A percentile compares a stretch with the other conserved stretches of the same genome.
Evolutionary conservation across 1,140 invertebrate species (phyloP).

Genomic region (Cardiocondyla obscurior): DNA sequence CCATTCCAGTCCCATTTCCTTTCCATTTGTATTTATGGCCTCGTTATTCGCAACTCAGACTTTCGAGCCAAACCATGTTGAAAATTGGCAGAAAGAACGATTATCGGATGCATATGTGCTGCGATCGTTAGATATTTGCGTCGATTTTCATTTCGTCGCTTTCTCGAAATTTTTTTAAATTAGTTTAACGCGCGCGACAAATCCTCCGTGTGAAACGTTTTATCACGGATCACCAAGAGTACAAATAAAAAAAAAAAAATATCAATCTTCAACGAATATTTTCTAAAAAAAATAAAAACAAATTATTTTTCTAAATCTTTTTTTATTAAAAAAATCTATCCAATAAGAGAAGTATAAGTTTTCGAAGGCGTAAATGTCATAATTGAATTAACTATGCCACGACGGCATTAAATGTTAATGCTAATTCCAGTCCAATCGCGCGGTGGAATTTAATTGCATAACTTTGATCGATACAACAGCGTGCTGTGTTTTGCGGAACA

Average conservation of each 20-base stretch:
- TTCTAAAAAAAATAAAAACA: too few species aligned
- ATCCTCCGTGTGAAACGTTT: not conserved
- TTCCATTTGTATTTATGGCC: constrained; percentile 77
- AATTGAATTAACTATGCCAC: not conserved
- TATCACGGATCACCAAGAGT: not conserved
- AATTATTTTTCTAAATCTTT: too few species aligned
- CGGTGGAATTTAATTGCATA: constrained; percentile 51
- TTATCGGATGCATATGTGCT: constrained; percentile 7
- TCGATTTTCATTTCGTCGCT: not conserved
- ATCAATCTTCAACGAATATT: not conserved
- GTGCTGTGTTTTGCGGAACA: constrained; percentile 55
- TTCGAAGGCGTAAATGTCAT: not conserved
- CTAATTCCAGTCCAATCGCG: constrained; percentile 36
- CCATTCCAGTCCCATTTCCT: constrained; percentile 69
- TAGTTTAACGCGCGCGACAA: too few species aligned
- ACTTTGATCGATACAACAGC: constrained; percentile 52
- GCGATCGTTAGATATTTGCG: not conserved
- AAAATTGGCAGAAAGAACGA: constrained; percentile 62
- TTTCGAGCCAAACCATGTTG: constrained; percentile 49
- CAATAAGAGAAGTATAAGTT: not conserved
- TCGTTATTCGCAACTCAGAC: constrained; percentile 50
- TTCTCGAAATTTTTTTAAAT: not conserved
- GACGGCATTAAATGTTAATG: constrained; percentile 24
- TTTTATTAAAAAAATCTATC: not conserved
- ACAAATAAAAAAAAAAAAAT: not conserved